Percentiles rank a stretch among this genome's conserved stretches.
Evolutionary conservation across 2,888 invertebrate species (phyloP).

Genomic region (Cylindroiulus punctatus): DNA sequence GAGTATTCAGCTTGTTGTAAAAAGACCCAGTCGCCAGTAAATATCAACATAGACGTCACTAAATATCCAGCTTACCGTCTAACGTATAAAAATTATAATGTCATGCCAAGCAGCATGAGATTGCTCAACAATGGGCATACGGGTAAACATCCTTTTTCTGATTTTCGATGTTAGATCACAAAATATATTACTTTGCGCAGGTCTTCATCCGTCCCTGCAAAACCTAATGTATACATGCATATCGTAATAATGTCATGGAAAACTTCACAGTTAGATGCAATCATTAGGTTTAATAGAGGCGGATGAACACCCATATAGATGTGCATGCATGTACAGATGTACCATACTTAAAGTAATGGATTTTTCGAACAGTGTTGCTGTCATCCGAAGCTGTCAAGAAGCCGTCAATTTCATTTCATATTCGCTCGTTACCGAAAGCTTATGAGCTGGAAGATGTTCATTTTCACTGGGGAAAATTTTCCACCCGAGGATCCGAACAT

Average conservation of each 20-base stretch:
- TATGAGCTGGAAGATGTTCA: not conserved
- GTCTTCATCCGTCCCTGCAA: too few relatives aligned
- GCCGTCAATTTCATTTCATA: not conserved
- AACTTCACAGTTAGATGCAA: too few relatives aligned
- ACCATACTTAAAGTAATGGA: not conserved
- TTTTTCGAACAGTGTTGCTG: not conserved
- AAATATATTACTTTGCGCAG: too few relatives aligned
- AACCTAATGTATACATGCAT: too few relatives aligned
- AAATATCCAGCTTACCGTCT: not conserved
- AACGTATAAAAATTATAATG: not conserved
- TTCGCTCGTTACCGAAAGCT: not conserved
- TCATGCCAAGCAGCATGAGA: not conserved
- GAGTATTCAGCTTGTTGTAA: not conserved
- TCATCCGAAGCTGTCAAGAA: not conserved
- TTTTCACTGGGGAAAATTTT: constrained; percentile 30
- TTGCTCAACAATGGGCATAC: not conserved
- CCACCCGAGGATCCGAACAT: not conserved
- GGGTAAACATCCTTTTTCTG: not conserved
- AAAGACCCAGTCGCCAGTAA: not conserved
- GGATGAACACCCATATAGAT: too few relatives aligned
- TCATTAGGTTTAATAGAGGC: too few relatives aligned
- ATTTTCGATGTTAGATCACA: too few relatives aligned
- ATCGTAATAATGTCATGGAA: too few relatives aligned
- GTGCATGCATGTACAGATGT: too few relatives aligned
- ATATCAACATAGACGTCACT: not conserved